Percentiles rank a stretch among this genome's conserved stretches.
Conservation (phyloP, 1,140 invertebrate genomes). For the Drosophila bocqueti region DNA sequence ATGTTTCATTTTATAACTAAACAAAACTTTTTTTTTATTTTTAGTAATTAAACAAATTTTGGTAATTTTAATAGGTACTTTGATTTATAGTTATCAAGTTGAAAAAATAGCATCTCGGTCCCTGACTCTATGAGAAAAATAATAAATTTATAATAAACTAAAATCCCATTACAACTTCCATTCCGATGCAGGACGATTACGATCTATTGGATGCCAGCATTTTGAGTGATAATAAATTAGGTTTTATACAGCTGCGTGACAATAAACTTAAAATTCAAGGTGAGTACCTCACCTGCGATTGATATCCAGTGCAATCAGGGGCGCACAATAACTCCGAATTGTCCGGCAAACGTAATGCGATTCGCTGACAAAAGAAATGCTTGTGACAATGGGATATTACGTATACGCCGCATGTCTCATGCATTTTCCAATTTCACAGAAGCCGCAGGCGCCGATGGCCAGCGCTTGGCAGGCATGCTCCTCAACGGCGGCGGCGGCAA, state of each 20-base stretch:
- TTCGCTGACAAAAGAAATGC: slow-evolving; percentile 48
- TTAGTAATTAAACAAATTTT: too few relatives aligned
- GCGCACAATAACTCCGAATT: slow-evolving; percentile 14
- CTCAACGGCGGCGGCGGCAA: slow-evolving; percentile 65
- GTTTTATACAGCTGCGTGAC: slow-evolving; percentile 84
- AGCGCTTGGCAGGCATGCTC: slow-evolving; percentile 76
- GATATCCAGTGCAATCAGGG: slow-evolving; percentile 35
- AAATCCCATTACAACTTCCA: not conserved
- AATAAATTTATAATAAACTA: not conserved
- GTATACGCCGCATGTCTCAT: slow-evolving; percentile 64
- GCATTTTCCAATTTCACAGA: slow-evolving; percentile 64
- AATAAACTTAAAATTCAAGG: slow-evolving; percentile 85
- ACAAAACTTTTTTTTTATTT: too few relatives aligned
- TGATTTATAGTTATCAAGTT: not conserved
- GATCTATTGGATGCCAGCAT: slow-evolving; percentile 81
- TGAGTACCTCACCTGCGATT: slow-evolving; percentile 54
- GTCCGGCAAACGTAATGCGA: slow-evolving; percentile 33
- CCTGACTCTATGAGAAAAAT: not conserved
- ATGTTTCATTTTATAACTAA: too few relatives aligned
- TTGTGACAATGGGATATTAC: slow-evolving; percentile 44
- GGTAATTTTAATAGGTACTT: too few relatives aligned
- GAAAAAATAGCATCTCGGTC: not conserved
- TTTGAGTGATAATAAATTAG: slow-evolving; percentile 85
- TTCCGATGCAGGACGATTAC: slow-evolving; percentile 77
- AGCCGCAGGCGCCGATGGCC: slow-evolving; percentile 74